Conservation (phyloP, 2,113 vertebrate species). For the Gracilinanus agilis region DNA sequence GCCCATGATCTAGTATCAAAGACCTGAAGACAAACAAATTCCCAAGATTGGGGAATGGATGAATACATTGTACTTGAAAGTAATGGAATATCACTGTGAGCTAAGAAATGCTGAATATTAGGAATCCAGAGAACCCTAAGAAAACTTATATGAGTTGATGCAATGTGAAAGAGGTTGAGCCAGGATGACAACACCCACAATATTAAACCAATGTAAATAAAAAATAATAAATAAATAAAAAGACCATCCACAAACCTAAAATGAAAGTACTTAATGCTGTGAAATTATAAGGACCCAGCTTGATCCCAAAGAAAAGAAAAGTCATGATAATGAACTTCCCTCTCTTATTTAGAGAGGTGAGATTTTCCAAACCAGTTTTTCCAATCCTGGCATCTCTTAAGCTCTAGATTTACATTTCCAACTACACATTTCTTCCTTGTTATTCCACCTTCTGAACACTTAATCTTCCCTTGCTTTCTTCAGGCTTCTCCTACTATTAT, state of each 20-base stretch:
- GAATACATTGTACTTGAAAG: not conserved
- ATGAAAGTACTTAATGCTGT: not conserved
- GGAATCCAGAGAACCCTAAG: not conserved
- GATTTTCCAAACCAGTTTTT: not conserved
- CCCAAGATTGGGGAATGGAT: not conserved
- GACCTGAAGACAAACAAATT: not conserved
- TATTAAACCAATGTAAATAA: not conserved
- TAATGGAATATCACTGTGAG: not conserved
- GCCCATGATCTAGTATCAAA: not conserved
- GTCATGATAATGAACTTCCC: not conserved
- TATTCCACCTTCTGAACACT: not conserved
- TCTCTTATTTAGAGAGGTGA: not conserved
- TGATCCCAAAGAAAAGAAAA: not conserved
- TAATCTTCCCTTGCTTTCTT: not conserved
- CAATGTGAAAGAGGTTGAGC: not conserved
- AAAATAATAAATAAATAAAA: not conserved
- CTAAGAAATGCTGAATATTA: not conserved
- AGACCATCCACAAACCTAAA: not conserved
- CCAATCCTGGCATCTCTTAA: not conserved
- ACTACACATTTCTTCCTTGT: not conserved
- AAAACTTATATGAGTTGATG: not conserved
- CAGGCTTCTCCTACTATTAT: not conserved
- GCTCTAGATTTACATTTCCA: not conserved
- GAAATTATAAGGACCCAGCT: not conserved
- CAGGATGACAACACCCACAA: not conserved